phyloP scores from a whole-genome alignment of 2,113 vertebrate species.

The Gnathonemus echidnorhynchus region DNA sequence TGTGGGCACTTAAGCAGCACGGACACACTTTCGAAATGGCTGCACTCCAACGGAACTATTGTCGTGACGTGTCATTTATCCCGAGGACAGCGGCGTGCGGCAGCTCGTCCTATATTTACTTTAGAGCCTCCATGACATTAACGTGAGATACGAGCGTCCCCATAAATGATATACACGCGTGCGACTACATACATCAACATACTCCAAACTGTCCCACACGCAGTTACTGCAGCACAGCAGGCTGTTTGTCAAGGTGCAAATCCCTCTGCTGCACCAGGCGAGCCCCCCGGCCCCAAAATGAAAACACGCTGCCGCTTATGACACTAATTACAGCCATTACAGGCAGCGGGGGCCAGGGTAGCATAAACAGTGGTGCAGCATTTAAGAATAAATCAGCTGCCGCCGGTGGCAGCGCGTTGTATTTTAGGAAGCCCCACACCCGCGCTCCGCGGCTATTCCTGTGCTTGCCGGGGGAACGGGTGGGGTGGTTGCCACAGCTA shows the following conservation, averaged over 20 bases:
- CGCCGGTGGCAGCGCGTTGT: not conserved
- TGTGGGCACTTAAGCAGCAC: conserved; percentile 18
- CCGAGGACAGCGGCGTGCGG: conserved; percentile 43
- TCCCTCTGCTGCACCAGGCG: conserved; percentile 39
- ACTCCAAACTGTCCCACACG: conserved; percentile 49
- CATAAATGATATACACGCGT: conserved; percentile 67
- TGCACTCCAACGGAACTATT: conserved; percentile 40
- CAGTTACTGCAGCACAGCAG: conserved; percentile 42
- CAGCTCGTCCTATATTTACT: conserved; percentile 44
- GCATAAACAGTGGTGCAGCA: not conserved
- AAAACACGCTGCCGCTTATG: not conserved
- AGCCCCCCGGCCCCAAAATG: conserved; percentile 31
- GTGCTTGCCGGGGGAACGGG: not conserved
- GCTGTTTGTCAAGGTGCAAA: conserved; percentile 57
- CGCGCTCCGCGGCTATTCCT: not conserved
- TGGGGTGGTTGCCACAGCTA: not conserved
- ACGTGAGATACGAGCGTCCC: conserved; percentile 63
- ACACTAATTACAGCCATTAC: conserved; percentile 10
- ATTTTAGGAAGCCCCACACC: not conserved
- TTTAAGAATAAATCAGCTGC: not conserved
- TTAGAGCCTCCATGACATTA: conserved; percentile 63
- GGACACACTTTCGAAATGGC: conserved; percentile 42
- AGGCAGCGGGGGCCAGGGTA: not conserved
- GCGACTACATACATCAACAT: conserved; percentile 56
- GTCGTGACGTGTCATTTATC: conserved; percentile 58